Evolutionary conservation across 2,888 invertebrate genomes (phyloP).

Genomic region (Beris morrisii): DNA sequence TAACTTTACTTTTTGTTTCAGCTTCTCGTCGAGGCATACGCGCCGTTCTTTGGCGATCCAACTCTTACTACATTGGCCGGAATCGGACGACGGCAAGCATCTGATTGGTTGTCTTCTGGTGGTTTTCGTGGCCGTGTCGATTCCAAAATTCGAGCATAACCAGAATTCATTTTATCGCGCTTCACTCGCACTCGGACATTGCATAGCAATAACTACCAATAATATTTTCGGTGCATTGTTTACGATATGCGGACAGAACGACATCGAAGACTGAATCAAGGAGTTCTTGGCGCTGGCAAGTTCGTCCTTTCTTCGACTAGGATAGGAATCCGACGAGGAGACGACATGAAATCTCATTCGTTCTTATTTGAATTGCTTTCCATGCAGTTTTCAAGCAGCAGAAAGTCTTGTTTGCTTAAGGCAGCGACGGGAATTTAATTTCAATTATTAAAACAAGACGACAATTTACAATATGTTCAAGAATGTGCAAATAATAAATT

Average conservation of each 20-base stretch:
- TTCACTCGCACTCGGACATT: constrained; percentile 96
- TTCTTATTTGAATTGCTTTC: constrained; percentile 95
- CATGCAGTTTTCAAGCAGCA: constrained; percentile 93
- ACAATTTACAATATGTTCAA: too few relatives aligned
- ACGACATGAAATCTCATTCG: constrained; percentile 95
- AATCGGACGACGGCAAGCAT: constrained; percentile 90
- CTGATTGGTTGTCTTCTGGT: constrained; percentile 90
- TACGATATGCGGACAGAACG: constrained; percentile 92
- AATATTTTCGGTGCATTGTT: constrained; percentile 96
- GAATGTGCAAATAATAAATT: too few relatives aligned
- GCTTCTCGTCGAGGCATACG: too few relatives aligned
- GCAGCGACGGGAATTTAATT: not conserved
- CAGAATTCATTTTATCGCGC: constrained; percentile 88
- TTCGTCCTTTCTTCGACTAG: constrained; percentile 89
- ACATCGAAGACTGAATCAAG: constrained; percentile 96
- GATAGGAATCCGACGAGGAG: constrained; percentile 95
- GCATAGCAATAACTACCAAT: constrained; percentile 95
- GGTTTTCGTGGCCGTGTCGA: constrained; percentile 98
- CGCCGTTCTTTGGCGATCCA: constrained; percentile 93
- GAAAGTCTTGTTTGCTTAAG: constrained; percentile 55
- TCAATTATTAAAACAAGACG: too few relatives aligned
- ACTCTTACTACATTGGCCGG: constrained; percentile 88
- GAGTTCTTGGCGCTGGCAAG: constrained; percentile 93
- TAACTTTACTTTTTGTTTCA: too few relatives aligned
- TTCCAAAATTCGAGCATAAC: constrained; percentile 89